These are phyloP conservation scores for Bothrops jararaca DNA, from an alignment of 2,113 vertebrate species.

Conservation along the genomic window DNA sequence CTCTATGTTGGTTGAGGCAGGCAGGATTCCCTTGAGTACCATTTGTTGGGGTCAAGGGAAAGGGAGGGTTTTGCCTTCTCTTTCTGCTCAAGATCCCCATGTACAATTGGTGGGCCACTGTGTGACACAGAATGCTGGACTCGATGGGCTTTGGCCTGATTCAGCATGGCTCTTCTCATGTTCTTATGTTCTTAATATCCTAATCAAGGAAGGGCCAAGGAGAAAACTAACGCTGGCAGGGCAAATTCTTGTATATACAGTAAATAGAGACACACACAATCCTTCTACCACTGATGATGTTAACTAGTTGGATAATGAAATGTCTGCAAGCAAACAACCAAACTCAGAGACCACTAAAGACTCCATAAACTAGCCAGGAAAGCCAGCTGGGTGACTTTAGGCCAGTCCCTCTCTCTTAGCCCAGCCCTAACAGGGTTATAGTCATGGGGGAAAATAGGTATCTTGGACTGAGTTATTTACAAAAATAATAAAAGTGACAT, in stretches of 20 bases:
- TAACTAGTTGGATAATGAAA: neutral
- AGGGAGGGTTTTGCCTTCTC: too few relatives aligned
- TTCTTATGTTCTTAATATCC: too few relatives aligned
- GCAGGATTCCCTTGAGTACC: too few relatives aligned
- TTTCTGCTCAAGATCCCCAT: too few relatives aligned
- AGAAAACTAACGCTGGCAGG: neutral
- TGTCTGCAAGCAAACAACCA: neutral
- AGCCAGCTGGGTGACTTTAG: neutral
- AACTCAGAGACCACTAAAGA: neutral
- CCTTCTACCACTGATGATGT: neutral
- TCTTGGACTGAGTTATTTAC: neutral
- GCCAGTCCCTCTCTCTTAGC: too few relatives aligned
- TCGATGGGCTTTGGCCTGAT: too few relatives aligned
- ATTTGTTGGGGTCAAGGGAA: too few relatives aligned
- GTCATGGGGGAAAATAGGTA: neutral
- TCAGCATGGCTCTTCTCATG: too few relatives aligned
- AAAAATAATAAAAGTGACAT: neutral
- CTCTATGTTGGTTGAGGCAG: too few relatives aligned
- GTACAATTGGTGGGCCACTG: too few relatives aligned
- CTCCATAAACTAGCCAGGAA: neutral
- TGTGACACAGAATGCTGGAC: too few relatives aligned
- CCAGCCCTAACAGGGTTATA: neutral
- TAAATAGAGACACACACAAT: neutral
- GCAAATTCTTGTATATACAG: neutral
- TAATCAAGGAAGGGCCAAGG: neutral